phyloP scores from a whole-genome alignment of 2,797 vertebrate species.

The Chelidonichthys spinosus region DNA sequence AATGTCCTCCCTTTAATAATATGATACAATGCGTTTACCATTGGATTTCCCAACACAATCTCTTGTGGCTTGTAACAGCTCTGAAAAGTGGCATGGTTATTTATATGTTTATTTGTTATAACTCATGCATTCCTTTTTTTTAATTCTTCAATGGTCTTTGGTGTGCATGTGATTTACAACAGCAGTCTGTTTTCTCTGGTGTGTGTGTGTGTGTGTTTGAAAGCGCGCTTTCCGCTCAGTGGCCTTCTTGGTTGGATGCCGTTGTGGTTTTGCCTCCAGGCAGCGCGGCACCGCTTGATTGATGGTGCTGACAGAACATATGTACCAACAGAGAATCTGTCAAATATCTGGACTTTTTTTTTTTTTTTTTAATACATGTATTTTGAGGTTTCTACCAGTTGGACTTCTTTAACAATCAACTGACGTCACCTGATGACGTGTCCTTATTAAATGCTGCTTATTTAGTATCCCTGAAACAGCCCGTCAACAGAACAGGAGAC shows the following conservation, averaged over 20 bases:
- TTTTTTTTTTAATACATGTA: conserved; percentile 8
- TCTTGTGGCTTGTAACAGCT: conserved; percentile 62
- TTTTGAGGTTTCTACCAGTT: conserved; percentile 46
- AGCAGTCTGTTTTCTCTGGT: conserved; percentile 67
- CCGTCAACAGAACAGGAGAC: not conserved
- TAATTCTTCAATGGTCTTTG: conserved; percentile 71
- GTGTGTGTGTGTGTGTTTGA: conserved; percentile 74
- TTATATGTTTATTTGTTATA: conserved; percentile 79
- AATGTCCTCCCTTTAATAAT: conserved; percentile 67
- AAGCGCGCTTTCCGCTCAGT: conserved; percentile 68
- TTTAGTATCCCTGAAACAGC: no score
- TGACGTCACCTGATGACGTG: conserved; percentile 25
- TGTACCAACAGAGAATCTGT: conserved; percentile 66
- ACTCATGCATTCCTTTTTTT: conserved; percentile 59
- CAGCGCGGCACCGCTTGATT: conserved; percentile 83
- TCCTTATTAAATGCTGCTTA: not conserved
- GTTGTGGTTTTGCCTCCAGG: conserved; percentile 78
- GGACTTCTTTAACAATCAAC: conserved; percentile 45
- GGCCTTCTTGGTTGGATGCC: conserved; percentile 77
- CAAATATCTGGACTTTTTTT: conserved; percentile 58
- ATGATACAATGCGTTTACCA: conserved; percentile 59
- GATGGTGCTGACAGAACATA: conserved; percentile 80
- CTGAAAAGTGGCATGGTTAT: conserved; percentile 66
- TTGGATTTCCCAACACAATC: conserved; percentile 62
- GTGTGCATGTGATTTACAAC: conserved; percentile 77